Base-by-base conservation (phyloP, 2,113 vertebrate genomes). In the Blennius ocellaris region DNA sequence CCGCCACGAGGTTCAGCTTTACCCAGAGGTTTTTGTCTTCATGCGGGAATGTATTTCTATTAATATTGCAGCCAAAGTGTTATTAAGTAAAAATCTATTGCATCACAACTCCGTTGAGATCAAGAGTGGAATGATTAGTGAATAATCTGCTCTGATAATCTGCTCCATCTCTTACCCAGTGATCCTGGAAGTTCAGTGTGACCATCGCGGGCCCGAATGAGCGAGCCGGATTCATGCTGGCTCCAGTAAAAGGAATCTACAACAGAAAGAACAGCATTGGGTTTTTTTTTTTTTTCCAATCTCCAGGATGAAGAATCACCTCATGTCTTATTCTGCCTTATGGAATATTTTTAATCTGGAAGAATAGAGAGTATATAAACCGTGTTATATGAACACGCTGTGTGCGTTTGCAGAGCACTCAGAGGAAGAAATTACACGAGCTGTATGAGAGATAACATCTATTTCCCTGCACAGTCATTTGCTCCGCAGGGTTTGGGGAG, bases 201-300 rank as follows among this genome's bases (percentile, higher is more conserved):
- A 98, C 93, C 65, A 98, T 87, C 7, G 96, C 97, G 66, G 97
- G 97, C 77, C 96, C 97, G 48, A 98, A 96, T 0, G 97, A 97
- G 83, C 97, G 92, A 41, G 97, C 97, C 3, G 97, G 97, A 56
- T 98, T 98, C 97, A 98, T 98, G 77, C 96, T 98, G 86, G 97
- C 96, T 72, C 97, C 96, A 0, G 97, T 98, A 52, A 95, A 98
- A 51, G 94, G 96, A 78, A 98, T 97, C 97, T 98, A 14, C 37
- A 93, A 78, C 77, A 84, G 80, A 89, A 75, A 84, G 0, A 55
- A 47, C 0, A 36, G 11, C 5, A 41, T 9, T 30, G 21, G 21
- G 21, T 30, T 30, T 30, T 30, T 36, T 4, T 7, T 56, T 50
- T 80, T 4, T 7, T 56, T 50, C 78, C 3, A 41, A n/a, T 53